Percentiles rank a stretch among this genome's conserved stretches.
Conservation (phyloP, 2,888 invertebrate genomes). For the Altica lythri region DNA sequence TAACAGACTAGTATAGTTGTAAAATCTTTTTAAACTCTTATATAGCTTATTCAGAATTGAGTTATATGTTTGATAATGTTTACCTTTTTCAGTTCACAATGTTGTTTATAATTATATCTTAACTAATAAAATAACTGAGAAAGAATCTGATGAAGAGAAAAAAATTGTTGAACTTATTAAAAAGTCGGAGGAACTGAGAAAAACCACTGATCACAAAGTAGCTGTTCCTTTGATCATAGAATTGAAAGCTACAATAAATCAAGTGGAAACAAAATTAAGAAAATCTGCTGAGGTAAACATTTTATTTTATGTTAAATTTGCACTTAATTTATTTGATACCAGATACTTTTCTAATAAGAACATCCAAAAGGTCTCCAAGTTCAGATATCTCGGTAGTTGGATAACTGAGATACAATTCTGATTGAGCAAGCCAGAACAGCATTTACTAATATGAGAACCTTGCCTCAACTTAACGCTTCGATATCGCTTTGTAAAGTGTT, state of each 20-base stretch:
- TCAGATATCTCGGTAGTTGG: too few species aligned
- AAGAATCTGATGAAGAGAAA: conserved; percentile 51
- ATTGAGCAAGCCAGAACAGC: too few species aligned
- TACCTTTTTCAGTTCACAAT: conserved; percentile 43
- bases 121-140: conserved; percentile 59
- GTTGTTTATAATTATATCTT: conserved; percentile 59
- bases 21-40: conserved; percentile 1
- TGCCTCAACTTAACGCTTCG: too few species aligned
- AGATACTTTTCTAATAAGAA: too few species aligned
- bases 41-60: not conserved
- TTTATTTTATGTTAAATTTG: too few species aligned
- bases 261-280: conserved; percentile 70
- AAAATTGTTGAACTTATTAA: conserved; percentile 58
- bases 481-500: too few species aligned
- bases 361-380: too few species aligned
- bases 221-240: conserved; percentile 61
- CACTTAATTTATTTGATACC: too few species aligned
- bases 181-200: conserved; percentile 59
- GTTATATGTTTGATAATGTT: conserved; percentile 4
- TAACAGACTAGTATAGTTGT: not conserved
- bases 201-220: conserved; percentile 55
- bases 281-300: conserved; percentile 67
- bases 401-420: too few species aligned
- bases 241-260: conserved; percentile 65
- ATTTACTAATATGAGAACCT: too few species aligned